A percentile compares a stretch with the other conserved stretches of the same genome.
Evolutionary conservation across 2,888 invertebrate genomes (phyloP).

Genomic region (Lacanobia wlatinum): DNA sequence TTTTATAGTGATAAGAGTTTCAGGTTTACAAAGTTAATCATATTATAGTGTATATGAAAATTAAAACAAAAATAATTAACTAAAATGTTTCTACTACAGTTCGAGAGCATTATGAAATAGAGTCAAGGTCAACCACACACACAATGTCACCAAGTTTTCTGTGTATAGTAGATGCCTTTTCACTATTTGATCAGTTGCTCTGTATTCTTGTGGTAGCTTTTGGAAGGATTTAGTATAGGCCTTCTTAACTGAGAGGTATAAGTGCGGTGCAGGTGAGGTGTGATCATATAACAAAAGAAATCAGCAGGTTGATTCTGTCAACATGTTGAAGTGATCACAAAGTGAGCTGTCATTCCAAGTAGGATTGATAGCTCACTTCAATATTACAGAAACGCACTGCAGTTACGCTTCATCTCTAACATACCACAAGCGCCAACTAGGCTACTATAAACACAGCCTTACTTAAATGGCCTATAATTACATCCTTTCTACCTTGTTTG

Average conservation of each 20-base stretch:
- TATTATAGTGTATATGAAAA: conserved; percentile 10
- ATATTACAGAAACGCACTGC: too few relatives aligned
- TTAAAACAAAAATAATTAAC: conserved; percentile 1
- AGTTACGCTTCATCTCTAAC: too few relatives aligned
- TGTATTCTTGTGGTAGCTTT: neutral
- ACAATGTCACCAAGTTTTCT: neutral
- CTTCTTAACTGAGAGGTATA: neutral
- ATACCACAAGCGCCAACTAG: too few relatives aligned
- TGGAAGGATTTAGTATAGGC: neutral
- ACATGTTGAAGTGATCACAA: too few relatives aligned
- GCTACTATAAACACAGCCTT: too few relatives aligned
- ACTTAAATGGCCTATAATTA: too few relatives aligned
- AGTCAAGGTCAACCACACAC: conserved; percentile 7
- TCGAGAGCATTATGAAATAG: conserved; percentile 3
- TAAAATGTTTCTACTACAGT: neutral
- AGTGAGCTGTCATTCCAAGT: too few relatives aligned
- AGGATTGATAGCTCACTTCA: too few relatives aligned
- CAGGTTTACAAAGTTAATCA: neutral
- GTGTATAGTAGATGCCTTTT: neutral
- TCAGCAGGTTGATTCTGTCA: too few relatives aligned
- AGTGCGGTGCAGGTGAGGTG: too few relatives aligned
- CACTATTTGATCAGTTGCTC: neutral
- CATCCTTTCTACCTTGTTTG: too few relatives aligned
- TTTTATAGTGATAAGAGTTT: neutral
- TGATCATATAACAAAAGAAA: too few relatives aligned